phyloP scores from a whole-genome alignment of 2,113 vertebrate genomes.

The Myotis davidii region DNA sequence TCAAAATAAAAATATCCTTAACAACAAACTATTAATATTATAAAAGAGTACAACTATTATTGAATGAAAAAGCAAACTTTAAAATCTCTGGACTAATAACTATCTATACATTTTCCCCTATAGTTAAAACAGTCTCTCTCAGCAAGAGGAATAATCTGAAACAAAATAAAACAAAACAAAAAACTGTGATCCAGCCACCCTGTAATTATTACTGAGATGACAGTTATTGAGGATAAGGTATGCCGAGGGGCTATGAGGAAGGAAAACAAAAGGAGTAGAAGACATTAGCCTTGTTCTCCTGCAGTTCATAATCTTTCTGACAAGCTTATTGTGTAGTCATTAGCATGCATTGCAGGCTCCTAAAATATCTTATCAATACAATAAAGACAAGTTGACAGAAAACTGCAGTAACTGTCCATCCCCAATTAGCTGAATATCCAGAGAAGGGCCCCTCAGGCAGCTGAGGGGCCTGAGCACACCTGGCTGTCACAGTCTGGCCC shows the following conservation, averaged over 20 bases:
- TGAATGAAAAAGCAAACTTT: background rate
- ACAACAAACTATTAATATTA: background rate
- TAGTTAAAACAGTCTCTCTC: constrained; percentile 5
- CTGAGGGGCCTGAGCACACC: constrained; percentile 40
- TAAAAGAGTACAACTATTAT: background rate
- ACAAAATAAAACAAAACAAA: constrained; percentile 45
- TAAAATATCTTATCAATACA: constrained; percentile 67
- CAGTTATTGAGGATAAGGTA: constrained; percentile 4
- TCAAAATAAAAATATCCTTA: constrained; percentile 7
- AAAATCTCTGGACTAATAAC: background rate
- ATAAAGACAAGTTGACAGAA: constrained; percentile 68
- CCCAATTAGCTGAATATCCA: constrained; percentile 68
- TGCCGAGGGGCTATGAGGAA: background rate
- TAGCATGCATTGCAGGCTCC: constrained; percentile 50
- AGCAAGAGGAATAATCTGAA: constrained; percentile 19
- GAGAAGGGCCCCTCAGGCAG: constrained; percentile 67
- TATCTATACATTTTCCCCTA: constrained; percentile 2
- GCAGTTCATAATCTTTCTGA: constrained; percentile 45
- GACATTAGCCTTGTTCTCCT: background rate
- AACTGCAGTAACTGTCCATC: constrained; percentile 52
- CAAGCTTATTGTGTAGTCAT: constrained; percentile 7
- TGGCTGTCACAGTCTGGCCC: constrained; percentile 74
- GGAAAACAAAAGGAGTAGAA: constrained; percentile 44
- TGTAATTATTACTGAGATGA: constrained; percentile 45
- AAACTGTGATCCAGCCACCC: background rate